Evolutionary conservation across 2,888 invertebrate species (phyloP), one percentile per base, ranked within the genome.

Genomic region (Plutella xylostella): DNA sequence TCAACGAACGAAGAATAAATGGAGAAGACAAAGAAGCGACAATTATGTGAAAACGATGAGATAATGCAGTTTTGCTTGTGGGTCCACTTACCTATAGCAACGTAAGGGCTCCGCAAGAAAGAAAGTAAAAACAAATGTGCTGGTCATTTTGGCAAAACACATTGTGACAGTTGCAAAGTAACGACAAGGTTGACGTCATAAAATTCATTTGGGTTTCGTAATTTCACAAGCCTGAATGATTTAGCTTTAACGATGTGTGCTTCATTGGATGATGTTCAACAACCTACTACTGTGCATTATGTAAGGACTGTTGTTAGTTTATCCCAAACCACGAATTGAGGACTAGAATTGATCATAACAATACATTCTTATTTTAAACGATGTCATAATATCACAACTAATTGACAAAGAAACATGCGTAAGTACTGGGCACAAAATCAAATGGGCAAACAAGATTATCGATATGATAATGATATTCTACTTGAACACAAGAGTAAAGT

Each of bases 61-160:
- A 72, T 60, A 55, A 57, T 59, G 63, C 53, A 50, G 59, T 62
- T 67, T 61, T 56, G 71, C 74, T 68, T 67, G 70, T 73, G 73
- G 72, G 60, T 78, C 77, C 76, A 83, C 83, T 83, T 76, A 83
- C 83, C 83, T 80, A 80, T 68, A 61, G 70, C 77, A 80, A 82
- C 75, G 79, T 77, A 82, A 80, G 82, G 82, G 78, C 83, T 83
- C 83, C 83, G 83, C 83, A 83, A 83, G 80, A 83, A 83, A 82
- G 68, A 82, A 83, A 82, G 67, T 76, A 82, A 80, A 74, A 65
- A 82, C 78, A 75, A 83, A 79, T 78, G 82, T 82, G 83, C 82
- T 78, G 63, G 68, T 70, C 45, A 70, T 68, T 68, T 68, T 68
- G 65, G 64, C 61, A 58, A 63, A 65, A 66, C 54, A 42, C 56